Conservation (phyloP, 2,113 vertebrate genomes). For the Acrocephalus arundinaceus region DNA sequence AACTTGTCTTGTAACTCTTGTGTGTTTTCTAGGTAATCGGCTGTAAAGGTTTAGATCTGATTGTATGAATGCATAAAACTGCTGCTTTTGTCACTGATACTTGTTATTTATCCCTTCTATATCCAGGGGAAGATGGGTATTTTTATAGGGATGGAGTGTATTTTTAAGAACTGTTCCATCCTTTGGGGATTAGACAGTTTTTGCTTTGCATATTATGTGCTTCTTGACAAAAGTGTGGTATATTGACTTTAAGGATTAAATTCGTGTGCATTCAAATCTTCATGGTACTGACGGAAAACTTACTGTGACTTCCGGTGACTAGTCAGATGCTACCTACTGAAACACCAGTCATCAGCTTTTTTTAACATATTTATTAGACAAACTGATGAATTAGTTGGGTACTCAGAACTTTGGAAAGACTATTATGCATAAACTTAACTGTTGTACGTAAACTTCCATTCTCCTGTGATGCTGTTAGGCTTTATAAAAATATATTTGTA, state of each 20-base stretch:
- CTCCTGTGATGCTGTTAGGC: conserved; percentile 23
- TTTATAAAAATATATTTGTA: conserved; percentile 22
- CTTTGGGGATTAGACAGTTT: conserved; percentile 41
- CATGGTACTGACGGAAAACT: conserved; percentile 58
- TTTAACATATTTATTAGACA: conserved; percentile 56
- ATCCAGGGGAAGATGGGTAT: not conserved
- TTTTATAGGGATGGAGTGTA: conserved; percentile 52
- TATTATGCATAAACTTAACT: conserved; percentile 37
- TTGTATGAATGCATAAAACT: conserved; percentile 65
- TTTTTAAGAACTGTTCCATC: conserved; percentile 53
- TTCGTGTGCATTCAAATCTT: conserved; percentile 42
- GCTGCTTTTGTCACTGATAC: conserved; percentile 53
- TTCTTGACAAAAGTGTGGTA: conserved; percentile 59
- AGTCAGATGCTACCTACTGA: conserved; percentile 60
- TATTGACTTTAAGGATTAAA: conserved; percentile 49
- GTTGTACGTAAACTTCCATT: conserved; percentile 39
- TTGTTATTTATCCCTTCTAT: conserved; percentile 46
- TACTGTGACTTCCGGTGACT: conserved; percentile 59
- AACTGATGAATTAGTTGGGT: conserved; percentile 25
- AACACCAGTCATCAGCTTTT: conserved; percentile 43
- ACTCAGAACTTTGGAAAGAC: conserved; percentile 31
- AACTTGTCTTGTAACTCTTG: conserved; percentile 53
- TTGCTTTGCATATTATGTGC: conserved; percentile 60
- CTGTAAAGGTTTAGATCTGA: conserved; percentile 64
- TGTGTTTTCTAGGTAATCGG: conserved; percentile 46